phyloP scores from a whole-genome alignment of 2,888 invertebrate species.

The Netelia melanura region DNA sequence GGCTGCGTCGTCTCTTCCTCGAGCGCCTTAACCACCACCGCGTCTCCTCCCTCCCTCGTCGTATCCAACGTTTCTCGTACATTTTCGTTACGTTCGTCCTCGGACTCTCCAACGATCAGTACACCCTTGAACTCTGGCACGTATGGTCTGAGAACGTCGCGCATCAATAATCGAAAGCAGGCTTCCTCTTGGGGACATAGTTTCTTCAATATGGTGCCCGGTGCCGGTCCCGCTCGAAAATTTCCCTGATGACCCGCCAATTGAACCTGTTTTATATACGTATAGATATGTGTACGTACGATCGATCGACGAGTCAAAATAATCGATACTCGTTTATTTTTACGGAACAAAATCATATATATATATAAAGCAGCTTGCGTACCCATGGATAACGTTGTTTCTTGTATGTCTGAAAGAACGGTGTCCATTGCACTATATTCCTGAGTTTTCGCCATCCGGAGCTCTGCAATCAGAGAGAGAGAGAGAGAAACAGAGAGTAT shows the following conservation, averaged over 20 bases:
- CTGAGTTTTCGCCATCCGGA: slow-evolving; percentile 97
- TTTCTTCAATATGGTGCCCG: slow-evolving; percentile 97
- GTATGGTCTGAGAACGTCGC: slow-evolving; percentile 94
- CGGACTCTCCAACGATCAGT: slow-evolving; percentile 80
- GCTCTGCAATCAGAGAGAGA: slow-evolving; percentile 88
- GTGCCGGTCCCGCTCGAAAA: slow-evolving; percentile 96
- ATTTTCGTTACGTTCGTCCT: slow-evolving; percentile 76
- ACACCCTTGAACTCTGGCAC: slow-evolving; percentile 97
- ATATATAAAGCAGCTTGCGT: slow-evolving; percentile 56
- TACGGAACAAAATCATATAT: not conserved
- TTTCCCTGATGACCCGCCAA: slow-evolving; percentile 98
- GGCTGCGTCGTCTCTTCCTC: slow-evolving; percentile 60
- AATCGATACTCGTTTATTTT: no score
- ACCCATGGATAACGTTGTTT: slow-evolving; percentile 98
- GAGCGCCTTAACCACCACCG: slow-evolving; percentile 64
- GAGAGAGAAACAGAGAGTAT: slow-evolving; percentile 48
- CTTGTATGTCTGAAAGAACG: slow-evolving; percentile 98
- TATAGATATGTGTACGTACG: not conserved
- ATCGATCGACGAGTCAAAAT: no score
- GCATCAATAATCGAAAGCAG: slow-evolving; percentile 94
- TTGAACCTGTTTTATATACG: slow-evolving; percentile 86
- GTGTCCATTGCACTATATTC: slow-evolving; percentile 98
- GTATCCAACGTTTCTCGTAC: slow-evolving; percentile 63
- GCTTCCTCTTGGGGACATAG: slow-evolving; percentile 95
- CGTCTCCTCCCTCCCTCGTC: not conserved